Percentiles rank a stretch among this genome's conserved stretches.
Evolutionary conservation across 2,797 vertebrate genomes (phyloP).

Genomic region (Petrocephalus sullivani): DNA sequence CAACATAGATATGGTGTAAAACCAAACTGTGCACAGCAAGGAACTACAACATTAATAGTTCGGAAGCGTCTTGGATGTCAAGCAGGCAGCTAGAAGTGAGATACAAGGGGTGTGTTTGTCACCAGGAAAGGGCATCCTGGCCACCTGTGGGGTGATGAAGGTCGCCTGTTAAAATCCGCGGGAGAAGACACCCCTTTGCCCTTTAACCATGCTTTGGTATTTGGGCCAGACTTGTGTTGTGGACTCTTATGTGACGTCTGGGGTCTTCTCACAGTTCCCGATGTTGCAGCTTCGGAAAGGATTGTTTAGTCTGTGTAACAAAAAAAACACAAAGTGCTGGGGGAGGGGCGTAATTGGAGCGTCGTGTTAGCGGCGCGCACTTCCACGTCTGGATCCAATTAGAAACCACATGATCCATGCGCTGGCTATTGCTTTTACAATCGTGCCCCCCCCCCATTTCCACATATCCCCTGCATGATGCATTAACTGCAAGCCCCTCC

Average conservation of each 20-base stretch:
- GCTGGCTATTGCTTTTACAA: constrained; percentile 38
- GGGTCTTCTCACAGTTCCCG: not conserved
- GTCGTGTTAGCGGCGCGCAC: constrained; percentile 30
- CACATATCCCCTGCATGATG: constrained; percentile 60
- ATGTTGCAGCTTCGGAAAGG: constrained; percentile 11
- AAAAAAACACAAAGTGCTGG: not conserved
- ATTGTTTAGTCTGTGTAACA: constrained; percentile 36
- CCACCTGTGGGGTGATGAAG: not conserved
- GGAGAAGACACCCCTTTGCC: not conserved
- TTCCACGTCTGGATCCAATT: constrained; percentile 56
- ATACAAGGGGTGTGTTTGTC: not conserved
- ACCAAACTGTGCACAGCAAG: constrained; percentile 41
- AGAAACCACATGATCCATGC: constrained; percentile 55
- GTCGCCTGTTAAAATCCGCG: not conserved
- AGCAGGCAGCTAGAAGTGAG: not conserved
- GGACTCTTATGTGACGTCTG: constrained; percentile 17
- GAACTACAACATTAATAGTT: constrained; percentile 41
- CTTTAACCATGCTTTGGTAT: not conserved
- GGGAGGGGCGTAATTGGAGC: constrained; percentile 27
- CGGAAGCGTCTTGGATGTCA: not conserved
- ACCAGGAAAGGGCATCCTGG: not conserved
- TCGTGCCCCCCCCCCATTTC: constrained; percentile 30
- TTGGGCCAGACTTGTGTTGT: not conserved
- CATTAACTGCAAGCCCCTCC: constrained; percentile 51
- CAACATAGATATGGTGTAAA: constrained; percentile 34